Evolutionary conservation across 1,140 invertebrate genomes (phyloP).

Genomic region (Euwallacea similis): DNA sequence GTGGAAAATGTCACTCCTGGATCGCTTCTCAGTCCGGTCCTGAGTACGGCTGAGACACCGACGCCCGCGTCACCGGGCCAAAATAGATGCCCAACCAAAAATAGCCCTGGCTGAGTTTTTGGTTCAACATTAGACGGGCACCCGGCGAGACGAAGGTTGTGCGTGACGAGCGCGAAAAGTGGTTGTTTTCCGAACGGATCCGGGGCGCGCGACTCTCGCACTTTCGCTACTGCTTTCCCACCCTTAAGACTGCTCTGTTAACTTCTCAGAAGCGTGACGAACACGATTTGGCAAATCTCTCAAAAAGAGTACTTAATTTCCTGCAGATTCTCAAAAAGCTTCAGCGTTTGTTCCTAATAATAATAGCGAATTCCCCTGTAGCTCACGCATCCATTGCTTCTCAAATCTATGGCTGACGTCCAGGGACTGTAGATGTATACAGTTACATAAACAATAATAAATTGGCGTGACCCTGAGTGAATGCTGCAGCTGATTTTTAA

Average conservation of each 20-base stretch:
- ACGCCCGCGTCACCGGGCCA: neutral
- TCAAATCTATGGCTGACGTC: no score
- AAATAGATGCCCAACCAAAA: conserved; percentile 3
- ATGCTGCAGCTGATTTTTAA: no score
- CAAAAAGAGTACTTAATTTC: neutral
- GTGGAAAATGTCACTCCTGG: neutral
- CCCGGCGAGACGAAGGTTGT: neutral
- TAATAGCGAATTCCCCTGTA: neutral
- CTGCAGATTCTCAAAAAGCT: neutral
- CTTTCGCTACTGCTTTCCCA: neutral
- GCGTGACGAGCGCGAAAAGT: conserved; percentile 2
- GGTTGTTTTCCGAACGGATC: conserved; percentile 8
- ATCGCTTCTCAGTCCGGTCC: neutral
- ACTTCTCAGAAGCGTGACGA: neutral
- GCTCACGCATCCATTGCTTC: neutral
- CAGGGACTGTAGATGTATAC: no score
- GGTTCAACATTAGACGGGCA: neutral
- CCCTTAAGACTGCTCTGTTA: neutral
- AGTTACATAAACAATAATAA: no score
- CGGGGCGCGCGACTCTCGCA: conserved; percentile 5
- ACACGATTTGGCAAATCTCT: neutral
- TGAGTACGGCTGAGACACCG: neutral
- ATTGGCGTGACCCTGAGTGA: no score
- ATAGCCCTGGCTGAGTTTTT: neutral
- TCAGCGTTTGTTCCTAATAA: neutral